Evolutionary conservation across 2,888 invertebrate genomes (phyloP).

Genomic region (Platynereis dumerilii): DNA sequence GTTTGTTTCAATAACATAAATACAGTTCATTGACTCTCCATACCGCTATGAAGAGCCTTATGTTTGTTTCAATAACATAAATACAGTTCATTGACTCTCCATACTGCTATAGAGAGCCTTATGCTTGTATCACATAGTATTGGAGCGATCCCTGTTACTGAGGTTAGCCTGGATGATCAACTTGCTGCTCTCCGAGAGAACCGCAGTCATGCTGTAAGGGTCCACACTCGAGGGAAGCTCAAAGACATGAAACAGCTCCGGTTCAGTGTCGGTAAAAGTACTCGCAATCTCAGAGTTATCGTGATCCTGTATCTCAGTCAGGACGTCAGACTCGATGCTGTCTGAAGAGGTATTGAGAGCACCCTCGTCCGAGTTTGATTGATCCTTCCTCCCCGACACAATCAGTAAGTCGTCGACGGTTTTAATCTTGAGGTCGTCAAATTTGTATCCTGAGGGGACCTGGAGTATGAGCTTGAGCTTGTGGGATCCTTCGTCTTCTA

Average conservation of each 20-base stretch:
- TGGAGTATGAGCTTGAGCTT: constrained; percentile 23
- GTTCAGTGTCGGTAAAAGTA: constrained; percentile 1
- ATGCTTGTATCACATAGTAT: constrained; percentile 9
- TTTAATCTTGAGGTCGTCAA: constrained; percentile 23
- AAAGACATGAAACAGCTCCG: constrained; percentile 19
- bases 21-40: too few relatives aligned
- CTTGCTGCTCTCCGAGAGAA: constrained; percentile 16
- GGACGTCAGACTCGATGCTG: too few relatives aligned
- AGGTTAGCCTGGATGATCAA: constrained; percentile 22
- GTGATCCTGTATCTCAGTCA: neutral
- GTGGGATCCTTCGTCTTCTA: constrained; percentile 26
- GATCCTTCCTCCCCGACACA: constrained; percentile 17
- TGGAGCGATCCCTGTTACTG: constrained; percentile 11
- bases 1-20: neutral
- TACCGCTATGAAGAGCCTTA: too few relatives aligned
- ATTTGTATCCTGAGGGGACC: constrained; percentile 18
- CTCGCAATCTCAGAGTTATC: neutral
- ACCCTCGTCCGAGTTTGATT: neutral
- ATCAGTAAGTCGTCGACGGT: constrained; percentile 23
- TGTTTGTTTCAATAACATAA: too few relatives aligned
- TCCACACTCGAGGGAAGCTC: constrained; percentile 22
- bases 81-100: too few relatives aligned
- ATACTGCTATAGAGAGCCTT: neutral
- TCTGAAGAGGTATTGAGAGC: too few relatives aligned
- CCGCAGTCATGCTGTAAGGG: constrained; percentile 21